Evolutionary conservation across 2,797 vertebrate species (phyloP).

Genomic region (Pseudomugil gertrudae): DNA sequence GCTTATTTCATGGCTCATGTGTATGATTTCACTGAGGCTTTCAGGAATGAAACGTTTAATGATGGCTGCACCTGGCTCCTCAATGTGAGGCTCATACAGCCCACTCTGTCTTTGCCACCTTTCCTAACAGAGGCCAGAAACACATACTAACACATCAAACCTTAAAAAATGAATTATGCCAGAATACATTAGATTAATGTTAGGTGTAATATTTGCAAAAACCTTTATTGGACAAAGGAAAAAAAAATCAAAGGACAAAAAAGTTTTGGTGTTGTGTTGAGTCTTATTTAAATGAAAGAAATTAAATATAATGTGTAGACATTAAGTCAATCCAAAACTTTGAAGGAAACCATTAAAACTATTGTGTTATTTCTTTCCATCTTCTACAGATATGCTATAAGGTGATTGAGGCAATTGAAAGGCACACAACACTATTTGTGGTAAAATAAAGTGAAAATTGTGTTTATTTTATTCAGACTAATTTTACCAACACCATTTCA

Average conservation of each 20-base stretch:
- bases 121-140: slow-evolving; percentile 28
- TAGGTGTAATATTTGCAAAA: slow-evolving; percentile 11
- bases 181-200: slow-evolving; percentile 22
- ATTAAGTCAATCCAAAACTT: slow-evolving; percentile 17
- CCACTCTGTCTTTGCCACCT: slow-evolving; percentile 13
- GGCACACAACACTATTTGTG: too few relatives aligned
- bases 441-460: too few relatives aligned
- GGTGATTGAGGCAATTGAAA: slow-evolving; percentile 5
- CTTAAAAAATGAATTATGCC: background rate
- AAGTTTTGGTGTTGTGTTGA: background rate
- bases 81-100: slow-evolving; percentile 13
- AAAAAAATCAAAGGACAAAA: background rate
- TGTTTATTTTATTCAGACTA: too few relatives aligned
- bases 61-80: slow-evolving; percentile 44
- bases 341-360: background rate
- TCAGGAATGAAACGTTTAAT: slow-evolving; percentile 32
- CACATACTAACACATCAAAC: slow-evolving; percentile 33
- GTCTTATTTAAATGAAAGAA: slow-evolving; percentile 5
- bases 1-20: slow-evolving; percentile 61
- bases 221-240: background rate
- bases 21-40: slow-evolving; percentile 39
- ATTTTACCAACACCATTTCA: background rate
- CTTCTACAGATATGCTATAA: background rate
- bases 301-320: slow-evolving; percentile 1
- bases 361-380: background rate